Conservation (phyloP, 2,113 vertebrate genomes). For the Dipodomys spectabilis region DNA sequence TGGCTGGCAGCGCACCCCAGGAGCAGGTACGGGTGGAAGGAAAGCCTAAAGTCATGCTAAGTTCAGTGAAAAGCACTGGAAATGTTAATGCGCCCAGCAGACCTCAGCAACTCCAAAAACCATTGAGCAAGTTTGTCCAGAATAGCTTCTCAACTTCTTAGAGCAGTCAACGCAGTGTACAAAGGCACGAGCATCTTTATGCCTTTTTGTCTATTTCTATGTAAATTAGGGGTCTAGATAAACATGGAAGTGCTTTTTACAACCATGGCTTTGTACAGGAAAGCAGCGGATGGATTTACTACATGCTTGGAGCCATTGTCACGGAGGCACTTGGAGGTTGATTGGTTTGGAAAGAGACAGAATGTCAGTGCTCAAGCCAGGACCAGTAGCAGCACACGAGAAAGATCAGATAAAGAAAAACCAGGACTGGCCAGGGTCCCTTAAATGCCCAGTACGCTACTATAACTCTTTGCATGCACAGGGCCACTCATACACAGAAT, state of each 20-base stretch:
- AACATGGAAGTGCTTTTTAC: neutral
- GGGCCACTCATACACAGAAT: neutral
- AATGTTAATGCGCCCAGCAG: neutral
- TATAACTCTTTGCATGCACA: neutral
- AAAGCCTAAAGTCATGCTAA: neutral
- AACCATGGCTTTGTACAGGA: neutral
- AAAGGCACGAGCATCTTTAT: neutral
- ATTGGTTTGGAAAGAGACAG: neutral
- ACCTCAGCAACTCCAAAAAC: neutral
- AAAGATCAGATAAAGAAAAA: neutral
- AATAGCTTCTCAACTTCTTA: constrained; percentile 46
- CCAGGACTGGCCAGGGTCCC: neutral
- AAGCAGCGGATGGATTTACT: constrained; percentile 12
- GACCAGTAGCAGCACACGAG: neutral
- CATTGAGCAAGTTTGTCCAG: neutral
- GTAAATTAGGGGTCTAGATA: neutral
- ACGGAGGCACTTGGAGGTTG: neutral
- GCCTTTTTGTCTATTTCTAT: neutral
- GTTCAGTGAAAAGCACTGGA: neutral
- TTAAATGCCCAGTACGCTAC: neutral
- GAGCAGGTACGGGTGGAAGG: neutral
- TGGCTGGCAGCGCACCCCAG: neutral
- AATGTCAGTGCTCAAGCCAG: neutral
- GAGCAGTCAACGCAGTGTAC: neutral
- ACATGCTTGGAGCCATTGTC: neutral